These are phyloP conservation scores for Rosalia funebris DNA, from an alignment of 2,888 invertebrate genomes.

Conservation along the genomic window DNA sequence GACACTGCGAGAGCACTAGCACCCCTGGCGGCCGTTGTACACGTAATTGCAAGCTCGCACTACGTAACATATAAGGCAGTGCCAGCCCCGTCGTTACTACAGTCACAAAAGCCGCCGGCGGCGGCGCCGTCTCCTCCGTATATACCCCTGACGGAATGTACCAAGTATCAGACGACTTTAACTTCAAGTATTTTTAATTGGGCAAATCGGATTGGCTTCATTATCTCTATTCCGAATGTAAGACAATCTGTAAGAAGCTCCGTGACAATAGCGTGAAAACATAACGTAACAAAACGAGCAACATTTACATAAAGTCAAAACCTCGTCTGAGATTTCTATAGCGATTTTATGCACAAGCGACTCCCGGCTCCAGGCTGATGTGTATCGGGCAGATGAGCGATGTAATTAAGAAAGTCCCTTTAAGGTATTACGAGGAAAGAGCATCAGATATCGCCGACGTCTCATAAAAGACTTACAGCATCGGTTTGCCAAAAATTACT, in stretches of 20 bases:
- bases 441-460: too few species aligned
- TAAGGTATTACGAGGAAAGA: background rate
- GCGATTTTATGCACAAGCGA: constrained; percentile 59
- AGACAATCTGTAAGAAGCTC: constrained; percentile 55
- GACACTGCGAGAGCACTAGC: too few species aligned
- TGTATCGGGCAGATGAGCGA: constrained; percentile 1
- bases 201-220: constrained; percentile 66
- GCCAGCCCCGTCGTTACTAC: too few species aligned
- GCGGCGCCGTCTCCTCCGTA: constrained; percentile 15
- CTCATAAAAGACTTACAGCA: too few species aligned
- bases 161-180: constrained; percentile 51
- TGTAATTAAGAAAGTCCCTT: background rate
- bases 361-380: constrained; percentile 38
- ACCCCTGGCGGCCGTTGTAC: too few species aligned
- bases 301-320: constrained; percentile 48
- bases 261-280: constrained; percentile 39
- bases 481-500: too few species aligned
- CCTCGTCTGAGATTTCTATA: constrained; percentile 44
- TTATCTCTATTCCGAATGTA: constrained; percentile 60
- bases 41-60: too few species aligned
- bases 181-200: constrained; percentile 64
- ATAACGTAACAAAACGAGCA: constrained; percentile 56
- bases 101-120: too few species aligned
- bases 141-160: constrained; percentile 20
- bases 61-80: too few species aligned